These are phyloP conservation scores for Melopsittacus undulatus DNA, from an alignment of 2,797 vertebrate species.

Conservation along the genomic window DNA sequence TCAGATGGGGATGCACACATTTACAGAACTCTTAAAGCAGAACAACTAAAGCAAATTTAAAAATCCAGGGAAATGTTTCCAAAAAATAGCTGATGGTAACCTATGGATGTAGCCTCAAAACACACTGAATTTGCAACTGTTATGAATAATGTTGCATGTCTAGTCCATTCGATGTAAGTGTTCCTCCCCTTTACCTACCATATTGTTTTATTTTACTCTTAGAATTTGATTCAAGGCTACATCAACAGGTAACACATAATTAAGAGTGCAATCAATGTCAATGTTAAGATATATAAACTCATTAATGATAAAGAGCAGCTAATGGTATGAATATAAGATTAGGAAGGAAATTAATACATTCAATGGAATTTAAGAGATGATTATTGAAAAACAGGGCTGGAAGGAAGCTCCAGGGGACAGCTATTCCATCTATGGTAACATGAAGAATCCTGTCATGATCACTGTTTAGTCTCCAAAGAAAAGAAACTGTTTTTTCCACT, in stretches of 20 bases:
- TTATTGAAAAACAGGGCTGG: background rate
- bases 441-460: background rate
- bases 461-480: background rate
- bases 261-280: background rate
- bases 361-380: background rate
- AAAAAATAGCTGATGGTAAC: background rate
- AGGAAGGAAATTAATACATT: background rate
- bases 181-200: background rate
- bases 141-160: background rate
- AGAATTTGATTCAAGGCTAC: background rate
- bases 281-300: background rate
- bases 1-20: background rate
- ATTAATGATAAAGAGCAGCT: constrained; percentile 7
- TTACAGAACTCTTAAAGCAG: background rate
- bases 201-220: background rate
- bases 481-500: background rate
- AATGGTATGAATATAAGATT: background rate
- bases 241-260: background rate
- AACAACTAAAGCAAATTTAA: background rate
- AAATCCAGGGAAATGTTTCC: background rate
- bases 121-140: background rate
- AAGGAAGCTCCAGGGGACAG: background rate
- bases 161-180: background rate
- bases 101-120: background rate
- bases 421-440: background rate